Conservation (phyloP, 2,797 vertebrate species). For the Enteromius fasciolatus region DNA sequence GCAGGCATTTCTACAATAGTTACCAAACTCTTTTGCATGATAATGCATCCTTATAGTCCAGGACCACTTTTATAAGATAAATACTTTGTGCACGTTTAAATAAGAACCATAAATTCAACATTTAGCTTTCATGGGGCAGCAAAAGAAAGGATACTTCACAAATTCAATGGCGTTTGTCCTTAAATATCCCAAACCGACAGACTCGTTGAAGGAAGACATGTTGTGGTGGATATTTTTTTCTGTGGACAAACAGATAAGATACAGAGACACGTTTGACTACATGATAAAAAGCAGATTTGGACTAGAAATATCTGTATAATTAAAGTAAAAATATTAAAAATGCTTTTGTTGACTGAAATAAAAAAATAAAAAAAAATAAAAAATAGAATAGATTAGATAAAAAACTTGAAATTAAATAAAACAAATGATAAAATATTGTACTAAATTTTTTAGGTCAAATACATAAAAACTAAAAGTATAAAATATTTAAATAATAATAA, state of each 20-base stretch:
- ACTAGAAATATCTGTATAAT: background rate
- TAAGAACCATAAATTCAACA: background rate
- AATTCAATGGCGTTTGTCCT: slow-evolving; percentile 98
- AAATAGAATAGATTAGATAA: too few relatives aligned
- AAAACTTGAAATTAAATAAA: too few relatives aligned
- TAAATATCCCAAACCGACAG: slow-evolving; percentile 92
- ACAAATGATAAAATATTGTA: too few relatives aligned
- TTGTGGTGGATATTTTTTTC: slow-evolving; percentile 95
- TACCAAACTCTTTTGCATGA: background rate
- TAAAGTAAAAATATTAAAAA: background rate
- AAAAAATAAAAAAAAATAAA: background rate
- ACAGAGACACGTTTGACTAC: too few relatives aligned
- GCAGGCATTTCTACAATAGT: background rate
- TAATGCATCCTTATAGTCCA: background rate
- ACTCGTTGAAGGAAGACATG: slow-evolving; percentile 99
- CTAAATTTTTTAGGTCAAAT: too few relatives aligned
- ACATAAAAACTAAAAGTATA: too few relatives aligned
- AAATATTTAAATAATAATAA: too few relatives aligned
- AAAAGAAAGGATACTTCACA: slow-evolving; percentile 94
- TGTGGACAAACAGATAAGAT: slow-evolving; percentile 62
- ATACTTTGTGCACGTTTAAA: background rate
- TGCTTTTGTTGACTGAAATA: background rate
- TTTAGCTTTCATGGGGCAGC: background rate
- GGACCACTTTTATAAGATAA: background rate
- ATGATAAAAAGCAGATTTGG: background rate